phyloP scores from a whole-genome alignment of 2,797 vertebrate species.

The Onychomys torridus region DNA sequence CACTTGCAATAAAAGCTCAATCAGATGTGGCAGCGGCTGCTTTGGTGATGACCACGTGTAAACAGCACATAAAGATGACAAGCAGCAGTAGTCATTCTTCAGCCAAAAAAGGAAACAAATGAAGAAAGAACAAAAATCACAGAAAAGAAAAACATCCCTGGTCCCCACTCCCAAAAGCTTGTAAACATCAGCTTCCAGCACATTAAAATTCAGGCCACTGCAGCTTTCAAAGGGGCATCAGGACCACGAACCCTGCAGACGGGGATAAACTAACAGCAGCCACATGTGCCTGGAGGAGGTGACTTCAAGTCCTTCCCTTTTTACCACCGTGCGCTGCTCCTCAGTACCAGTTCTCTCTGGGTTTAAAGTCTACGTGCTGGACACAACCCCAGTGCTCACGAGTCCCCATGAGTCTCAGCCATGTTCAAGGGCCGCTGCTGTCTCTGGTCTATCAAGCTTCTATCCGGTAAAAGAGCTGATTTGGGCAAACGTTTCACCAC shows the following conservation, averaged over 20 bases:
- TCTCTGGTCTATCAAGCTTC: conserved; percentile 13
- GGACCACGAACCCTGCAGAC: conserved; percentile 56
- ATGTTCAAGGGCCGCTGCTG: neutral
- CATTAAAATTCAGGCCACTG: neutral
- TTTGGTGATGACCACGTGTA: conserved; percentile 72
- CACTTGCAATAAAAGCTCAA: conserved; percentile 78
- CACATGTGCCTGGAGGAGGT: neutral
- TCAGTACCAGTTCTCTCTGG: conserved; percentile 4
- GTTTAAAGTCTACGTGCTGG: neutral
- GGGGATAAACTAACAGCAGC: conserved; percentile 90
- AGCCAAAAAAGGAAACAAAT: conserved; percentile 82
- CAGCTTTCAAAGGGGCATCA: conserved; percentile 61
- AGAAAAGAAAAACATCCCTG: neutral
- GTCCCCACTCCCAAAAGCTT: conserved; percentile 15
- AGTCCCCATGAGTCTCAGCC: conserved; percentile 41
- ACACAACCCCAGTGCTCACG: conserved; percentile 6
- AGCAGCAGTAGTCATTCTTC: conserved; percentile 78
- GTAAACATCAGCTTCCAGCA: conserved; percentile 33
- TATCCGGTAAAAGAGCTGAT: conserved; percentile 26
- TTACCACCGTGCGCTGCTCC: neutral
- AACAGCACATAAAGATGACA: conserved; percentile 78
- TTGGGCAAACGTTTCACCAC: neutral
- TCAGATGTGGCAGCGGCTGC: conserved; percentile 65
- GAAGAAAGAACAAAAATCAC: conserved; percentile 37
- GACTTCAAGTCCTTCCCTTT: conserved; percentile 1